Conservation (phyloP, 2,797 vertebrate species). For the Sebastes hubbsi region DNA sequence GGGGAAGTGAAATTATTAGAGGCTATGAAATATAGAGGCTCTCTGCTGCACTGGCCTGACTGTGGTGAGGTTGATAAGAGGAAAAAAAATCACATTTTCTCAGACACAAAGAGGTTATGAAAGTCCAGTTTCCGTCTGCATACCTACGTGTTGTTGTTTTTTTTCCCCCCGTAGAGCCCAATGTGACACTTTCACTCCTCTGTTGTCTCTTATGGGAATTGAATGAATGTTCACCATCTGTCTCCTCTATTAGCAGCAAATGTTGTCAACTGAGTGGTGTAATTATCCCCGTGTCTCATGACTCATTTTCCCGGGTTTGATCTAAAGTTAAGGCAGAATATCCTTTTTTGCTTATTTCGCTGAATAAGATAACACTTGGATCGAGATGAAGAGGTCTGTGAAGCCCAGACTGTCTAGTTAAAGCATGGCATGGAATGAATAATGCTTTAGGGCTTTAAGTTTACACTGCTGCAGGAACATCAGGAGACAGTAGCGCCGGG, state of each 20-base stretch:
- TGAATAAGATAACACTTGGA: constrained; percentile 48
- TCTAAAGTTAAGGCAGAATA: constrained; percentile 62
- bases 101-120: constrained; percentile 32
- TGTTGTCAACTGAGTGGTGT: constrained; percentile 57
- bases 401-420: constrained; percentile 36
- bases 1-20: constrained; percentile 54
- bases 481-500: not conserved
- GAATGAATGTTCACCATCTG: constrained; percentile 64
- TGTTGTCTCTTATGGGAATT: constrained; percentile 55
- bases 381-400: constrained; percentile 54
- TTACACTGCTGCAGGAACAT: constrained; percentile 24
- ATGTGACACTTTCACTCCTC: constrained; percentile 43
- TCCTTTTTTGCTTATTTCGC: constrained; percentile 56
- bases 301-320: constrained; percentile 67
- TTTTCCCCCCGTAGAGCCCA: constrained; percentile 17
- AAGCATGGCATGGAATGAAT: constrained; percentile 46
- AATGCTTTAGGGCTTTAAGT: constrained; percentile 33
- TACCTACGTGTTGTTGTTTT: not conserved
- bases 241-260: constrained; percentile 63
- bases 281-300: constrained; percentile 64
- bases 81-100: constrained; percentile 26
- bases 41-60: constrained; percentile 37
- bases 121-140: constrained; percentile 40
- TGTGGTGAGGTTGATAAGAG: constrained; percentile 39
- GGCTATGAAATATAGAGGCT: constrained; percentile 58